A percentile compares a stretch with the other conserved stretches of the same genome.
Conservation (phyloP, 1,140 invertebrate genomes). For the Musca vetustissima region DNA sequence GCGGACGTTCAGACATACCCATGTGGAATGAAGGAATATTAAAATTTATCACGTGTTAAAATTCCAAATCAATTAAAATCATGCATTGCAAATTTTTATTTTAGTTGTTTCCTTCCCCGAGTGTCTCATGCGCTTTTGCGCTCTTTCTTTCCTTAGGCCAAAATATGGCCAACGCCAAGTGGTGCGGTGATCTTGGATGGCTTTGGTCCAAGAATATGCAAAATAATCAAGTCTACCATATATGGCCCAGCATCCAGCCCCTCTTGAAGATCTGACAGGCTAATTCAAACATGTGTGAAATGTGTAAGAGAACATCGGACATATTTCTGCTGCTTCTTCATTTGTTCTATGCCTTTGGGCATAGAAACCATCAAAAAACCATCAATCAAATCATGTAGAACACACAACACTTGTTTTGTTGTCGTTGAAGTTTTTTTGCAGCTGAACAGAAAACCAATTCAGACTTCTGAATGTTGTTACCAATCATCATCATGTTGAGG, state of each 20-base stretch:
- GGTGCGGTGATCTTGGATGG: too few relatives aligned
- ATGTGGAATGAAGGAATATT: neutral
- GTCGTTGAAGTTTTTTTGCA: conserved; percentile 33
- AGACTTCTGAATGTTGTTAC: neutral
- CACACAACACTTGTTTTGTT: conserved; percentile 32
- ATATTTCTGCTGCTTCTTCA: neutral
- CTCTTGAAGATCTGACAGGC: neutral
- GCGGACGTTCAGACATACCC: too few relatives aligned
- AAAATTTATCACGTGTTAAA: conserved; percentile 57
- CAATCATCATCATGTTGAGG: neutral
- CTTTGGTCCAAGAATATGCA: neutral
- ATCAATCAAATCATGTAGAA: conserved; percentile 32
- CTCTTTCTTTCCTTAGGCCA: neutral
- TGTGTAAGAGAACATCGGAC: neutral
- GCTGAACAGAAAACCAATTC: neutral
- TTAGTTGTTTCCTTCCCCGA: neutral
- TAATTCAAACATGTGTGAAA: neutral
- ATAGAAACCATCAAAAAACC: conserved; percentile 30
- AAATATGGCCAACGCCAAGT: neutral
- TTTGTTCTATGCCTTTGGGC: conserved; percentile 12
- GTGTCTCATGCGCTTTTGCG: neutral
- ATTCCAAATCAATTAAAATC: conserved; percentile 54
- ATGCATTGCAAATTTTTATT: conserved; percentile 39
- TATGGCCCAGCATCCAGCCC: neutral
- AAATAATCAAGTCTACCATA: neutral